Percentiles rank a stretch among this genome's conserved stretches.
phyloP scores from a whole-genome alignment of 2,113 vertebrate genomes.

The Glaucidium brasilianum region DNA sequence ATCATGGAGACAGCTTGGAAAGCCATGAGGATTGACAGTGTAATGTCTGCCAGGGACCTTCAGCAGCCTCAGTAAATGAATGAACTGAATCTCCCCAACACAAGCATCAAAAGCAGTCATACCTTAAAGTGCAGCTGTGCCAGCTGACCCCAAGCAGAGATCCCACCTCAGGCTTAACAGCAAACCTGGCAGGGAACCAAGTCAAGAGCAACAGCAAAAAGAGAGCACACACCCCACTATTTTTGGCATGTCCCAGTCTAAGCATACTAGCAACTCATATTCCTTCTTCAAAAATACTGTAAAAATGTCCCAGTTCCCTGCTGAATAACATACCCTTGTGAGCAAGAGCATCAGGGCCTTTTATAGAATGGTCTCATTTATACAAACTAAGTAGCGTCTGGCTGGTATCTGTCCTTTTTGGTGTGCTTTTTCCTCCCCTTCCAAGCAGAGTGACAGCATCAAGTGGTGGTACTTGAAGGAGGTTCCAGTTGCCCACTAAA shows the following conservation, averaged over 20 bases:
- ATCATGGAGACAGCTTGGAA: background rate
- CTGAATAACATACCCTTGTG: background rate
- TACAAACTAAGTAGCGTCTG: background rate
- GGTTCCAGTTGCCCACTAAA: background rate
- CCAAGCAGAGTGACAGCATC: background rate
- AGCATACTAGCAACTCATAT: background rate
- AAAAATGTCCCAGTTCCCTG: background rate
- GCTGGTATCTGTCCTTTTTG: background rate
- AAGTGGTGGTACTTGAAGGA: background rate
- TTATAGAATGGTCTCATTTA: background rate
- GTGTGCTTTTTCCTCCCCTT: background rate
- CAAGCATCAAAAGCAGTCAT: background rate
- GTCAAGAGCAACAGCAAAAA: background rate
- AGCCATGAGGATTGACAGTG: background rate
- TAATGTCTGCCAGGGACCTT: background rate
- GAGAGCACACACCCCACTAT: background rate
- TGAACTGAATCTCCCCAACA: background rate
- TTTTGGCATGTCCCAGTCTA: background rate
- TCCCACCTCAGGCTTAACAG: background rate
- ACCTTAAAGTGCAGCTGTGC: background rate
- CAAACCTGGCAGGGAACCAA: background rate
- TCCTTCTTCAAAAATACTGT: background rate
- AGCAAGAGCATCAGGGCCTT: background rate
- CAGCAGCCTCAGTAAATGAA: background rate
- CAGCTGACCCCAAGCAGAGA: background rate